These are phyloP conservation scores for Hirtodrosophila alboralis DNA, from an alignment of 2,888 invertebrate genomes.

Conservation along the genomic window DNA sequence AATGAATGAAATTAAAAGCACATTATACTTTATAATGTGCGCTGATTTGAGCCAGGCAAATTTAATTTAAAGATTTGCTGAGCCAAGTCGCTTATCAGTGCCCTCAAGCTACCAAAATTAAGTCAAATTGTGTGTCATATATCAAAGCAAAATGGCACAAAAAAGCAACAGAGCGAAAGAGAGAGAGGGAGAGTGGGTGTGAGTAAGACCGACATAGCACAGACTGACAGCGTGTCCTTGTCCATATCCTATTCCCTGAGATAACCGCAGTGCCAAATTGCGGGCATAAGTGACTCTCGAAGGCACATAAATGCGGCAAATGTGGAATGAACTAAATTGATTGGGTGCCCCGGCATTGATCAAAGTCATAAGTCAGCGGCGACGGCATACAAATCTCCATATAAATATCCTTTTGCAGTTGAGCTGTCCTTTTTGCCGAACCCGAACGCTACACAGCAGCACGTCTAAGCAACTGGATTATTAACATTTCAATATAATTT, in stretches of 20 bases:
- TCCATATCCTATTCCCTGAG: constrained; percentile 35
- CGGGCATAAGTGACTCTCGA: constrained; percentile 75
- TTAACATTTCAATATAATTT: constrained; percentile 81
- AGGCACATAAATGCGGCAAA: constrained; percentile 64
- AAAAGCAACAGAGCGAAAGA: not conserved
- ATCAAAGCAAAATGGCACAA: constrained; percentile 40
- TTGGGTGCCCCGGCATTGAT: constrained; percentile 65
- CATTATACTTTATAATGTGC: constrained; percentile 77
- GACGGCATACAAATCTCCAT: constrained; percentile 74
- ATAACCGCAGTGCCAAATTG: constrained; percentile 75
- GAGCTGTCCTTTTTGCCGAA: constrained; percentile 61
- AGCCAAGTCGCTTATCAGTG: constrained; percentile 38
- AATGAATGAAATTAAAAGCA: constrained; percentile 81
- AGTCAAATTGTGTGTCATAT: constrained; percentile 46
- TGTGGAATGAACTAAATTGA: constrained; percentile 55
- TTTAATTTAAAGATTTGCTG: constrained; percentile 73
- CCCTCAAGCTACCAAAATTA: constrained; percentile 14
- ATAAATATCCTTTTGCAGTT: constrained; percentile 77
- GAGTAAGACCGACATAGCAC: constrained; percentile 2
- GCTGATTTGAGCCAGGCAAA: constrained; percentile 69
- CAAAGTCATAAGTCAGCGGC: constrained; percentile 81
- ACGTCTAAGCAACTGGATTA: constrained; percentile 78
- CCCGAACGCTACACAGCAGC: constrained; percentile 45
- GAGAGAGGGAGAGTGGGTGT: not conserved
- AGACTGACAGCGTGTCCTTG: not conserved